These are phyloP conservation scores for Lithodes maja DNA, from an alignment of 2,888 invertebrate genomes.

Conservation along the genomic window DNA sequence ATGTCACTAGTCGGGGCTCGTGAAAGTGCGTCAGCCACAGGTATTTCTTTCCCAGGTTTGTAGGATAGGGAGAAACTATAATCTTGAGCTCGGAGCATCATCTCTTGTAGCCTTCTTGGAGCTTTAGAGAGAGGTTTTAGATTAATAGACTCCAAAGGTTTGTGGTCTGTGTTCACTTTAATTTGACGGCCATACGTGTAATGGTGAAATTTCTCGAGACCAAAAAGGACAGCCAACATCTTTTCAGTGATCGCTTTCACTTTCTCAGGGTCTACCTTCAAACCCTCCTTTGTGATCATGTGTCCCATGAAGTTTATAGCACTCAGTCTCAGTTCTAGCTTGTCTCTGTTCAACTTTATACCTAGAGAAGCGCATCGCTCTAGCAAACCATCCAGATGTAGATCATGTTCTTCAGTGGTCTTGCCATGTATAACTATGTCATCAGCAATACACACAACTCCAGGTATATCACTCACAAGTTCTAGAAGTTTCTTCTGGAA, in stretches of 20 bases:
- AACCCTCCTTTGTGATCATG: constrained; percentile 9
- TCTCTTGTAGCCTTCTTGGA: too few relatives aligned
- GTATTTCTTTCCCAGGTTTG: too few relatives aligned
- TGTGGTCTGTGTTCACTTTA: too few relatives aligned
- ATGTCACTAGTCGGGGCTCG: background rate
- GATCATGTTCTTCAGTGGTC: background rate
- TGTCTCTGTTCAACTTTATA: constrained; percentile 6
- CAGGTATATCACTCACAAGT: background rate
- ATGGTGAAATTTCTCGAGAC: too few relatives aligned
- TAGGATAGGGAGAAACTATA: too few relatives aligned
- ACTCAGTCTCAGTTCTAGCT: background rate
- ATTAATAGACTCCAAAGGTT: too few relatives aligned
- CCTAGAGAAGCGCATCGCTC: background rate
- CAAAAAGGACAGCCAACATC: background rate
- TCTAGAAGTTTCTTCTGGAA: constrained; percentile 17
- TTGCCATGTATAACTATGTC: constrained; percentile 24
- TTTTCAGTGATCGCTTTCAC: background rate
- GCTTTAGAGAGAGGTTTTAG: too few relatives aligned
- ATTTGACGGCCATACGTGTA: too few relatives aligned
- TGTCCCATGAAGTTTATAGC: constrained; percentile 11
- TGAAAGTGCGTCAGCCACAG: background rate
- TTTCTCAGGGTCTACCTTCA: background rate
- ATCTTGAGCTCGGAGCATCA: too few relatives aligned
- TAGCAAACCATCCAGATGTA: background rate
- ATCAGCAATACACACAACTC: constrained; percentile 23